Percentiles rank a stretch among this genome's conserved stretches.
phyloP scores from a whole-genome alignment of 2,888 invertebrate genomes.

The Troilus luridus region DNA sequence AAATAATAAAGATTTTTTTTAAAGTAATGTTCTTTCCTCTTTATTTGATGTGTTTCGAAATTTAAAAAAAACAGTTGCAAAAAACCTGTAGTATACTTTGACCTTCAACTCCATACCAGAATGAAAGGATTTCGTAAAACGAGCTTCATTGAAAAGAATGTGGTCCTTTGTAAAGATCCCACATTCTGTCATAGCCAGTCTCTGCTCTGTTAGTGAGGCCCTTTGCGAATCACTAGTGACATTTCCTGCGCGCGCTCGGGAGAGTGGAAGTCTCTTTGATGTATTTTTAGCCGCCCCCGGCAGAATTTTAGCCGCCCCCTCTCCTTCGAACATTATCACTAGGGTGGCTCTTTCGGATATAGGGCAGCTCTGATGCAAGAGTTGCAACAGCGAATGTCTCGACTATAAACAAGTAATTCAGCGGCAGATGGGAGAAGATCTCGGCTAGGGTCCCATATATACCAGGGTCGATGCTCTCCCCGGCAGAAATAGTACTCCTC shows the following conservation, averaged over 20 bases:
- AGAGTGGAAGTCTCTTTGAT: background rate
- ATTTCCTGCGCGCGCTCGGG: background rate
- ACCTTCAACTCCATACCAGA: background rate
- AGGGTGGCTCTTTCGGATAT: background rate
- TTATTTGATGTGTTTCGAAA: background rate
- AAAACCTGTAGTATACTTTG: background rate
- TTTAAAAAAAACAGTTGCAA: background rate
- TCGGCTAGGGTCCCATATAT: background rate
- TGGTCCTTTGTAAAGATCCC: background rate
- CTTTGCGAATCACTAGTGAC: constrained; percentile 5
- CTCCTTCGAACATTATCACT: background rate
- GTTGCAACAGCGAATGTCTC: background rate
- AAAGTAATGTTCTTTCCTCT: too few species aligned
- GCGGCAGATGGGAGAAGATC: background rate
- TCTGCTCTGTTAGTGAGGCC: background rate
- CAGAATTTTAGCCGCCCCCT: background rate
- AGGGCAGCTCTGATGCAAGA: constrained; percentile 7
- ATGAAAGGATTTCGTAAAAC: background rate
- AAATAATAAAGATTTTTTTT: too few species aligned
- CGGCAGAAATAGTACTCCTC: background rate
- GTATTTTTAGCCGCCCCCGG: background rate
- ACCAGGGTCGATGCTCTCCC: constrained; percentile 1
- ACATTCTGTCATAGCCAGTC: background rate
- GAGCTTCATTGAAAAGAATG: background rate
- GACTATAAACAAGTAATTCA: background rate